Conservation (phyloP, 1,140 invertebrate species). For the Leguminivora glycinivorella region DNA sequence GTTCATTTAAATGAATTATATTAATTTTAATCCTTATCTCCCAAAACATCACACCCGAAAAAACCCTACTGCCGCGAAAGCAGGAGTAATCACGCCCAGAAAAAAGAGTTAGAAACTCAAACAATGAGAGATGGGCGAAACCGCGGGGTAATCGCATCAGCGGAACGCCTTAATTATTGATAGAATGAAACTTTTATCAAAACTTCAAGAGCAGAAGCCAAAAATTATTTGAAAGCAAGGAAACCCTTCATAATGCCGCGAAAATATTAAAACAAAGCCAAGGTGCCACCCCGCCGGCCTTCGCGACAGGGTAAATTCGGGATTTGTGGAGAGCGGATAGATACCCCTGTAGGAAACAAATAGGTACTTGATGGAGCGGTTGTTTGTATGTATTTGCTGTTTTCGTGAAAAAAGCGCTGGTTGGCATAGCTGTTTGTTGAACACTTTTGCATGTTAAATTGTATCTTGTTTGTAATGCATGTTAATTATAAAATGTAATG, state of each 20-base stretch:
- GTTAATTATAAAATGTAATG: no score
- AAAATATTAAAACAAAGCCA: constrained; percentile 79
- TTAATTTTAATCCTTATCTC: no score
- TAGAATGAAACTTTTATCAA: constrained; percentile 79
- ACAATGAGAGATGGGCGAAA: constrained; percentile 41
- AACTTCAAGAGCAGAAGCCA: constrained; percentile 77
- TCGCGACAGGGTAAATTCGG: constrained; percentile 58
- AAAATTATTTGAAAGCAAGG: constrained; percentile 77
- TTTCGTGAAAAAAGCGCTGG: not conserved
- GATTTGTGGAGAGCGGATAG: constrained; percentile 52
- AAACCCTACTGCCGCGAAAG: constrained; percentile 6
- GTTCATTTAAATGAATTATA: no score
- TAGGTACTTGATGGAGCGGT: no score
- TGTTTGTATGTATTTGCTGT: no score
- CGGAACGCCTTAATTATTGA: constrained; percentile 77
- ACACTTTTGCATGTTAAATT: no score
- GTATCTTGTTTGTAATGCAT: no score
- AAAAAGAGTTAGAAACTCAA: constrained; percentile 26
- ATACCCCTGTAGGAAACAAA: constrained; percentile 21
- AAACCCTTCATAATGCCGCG: constrained; percentile 78
- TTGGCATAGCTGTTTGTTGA: no score
- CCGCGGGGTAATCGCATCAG: constrained; percentile 76
- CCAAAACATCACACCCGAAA: not conserved
- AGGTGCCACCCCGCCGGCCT: constrained; percentile 64
- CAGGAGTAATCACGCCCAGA: constrained; percentile 18